phyloP scores from a whole-genome alignment of 2,888 invertebrate species.

The Malthinus flaveolus region DNA sequence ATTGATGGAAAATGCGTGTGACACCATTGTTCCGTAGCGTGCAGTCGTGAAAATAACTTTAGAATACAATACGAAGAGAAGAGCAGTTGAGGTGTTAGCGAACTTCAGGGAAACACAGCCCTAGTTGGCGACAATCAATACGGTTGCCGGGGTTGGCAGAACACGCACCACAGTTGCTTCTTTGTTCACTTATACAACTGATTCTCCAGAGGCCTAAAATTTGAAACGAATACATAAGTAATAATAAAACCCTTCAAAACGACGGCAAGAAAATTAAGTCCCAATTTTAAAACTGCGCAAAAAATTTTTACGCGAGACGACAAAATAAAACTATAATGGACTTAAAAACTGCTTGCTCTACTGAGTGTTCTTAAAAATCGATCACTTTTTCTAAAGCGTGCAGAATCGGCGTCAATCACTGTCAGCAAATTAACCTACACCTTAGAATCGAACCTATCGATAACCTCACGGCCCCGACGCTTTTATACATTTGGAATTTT shows the following conservation, averaged over 20 bases:
- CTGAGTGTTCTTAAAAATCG: constrained; percentile 4
- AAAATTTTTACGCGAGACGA: too few species aligned
- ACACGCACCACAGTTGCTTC: constrained; percentile 37
- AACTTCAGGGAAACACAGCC: constrained; percentile 40
- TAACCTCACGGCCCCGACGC: constrained; percentile 14
- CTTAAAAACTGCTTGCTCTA: constrained; percentile 1
- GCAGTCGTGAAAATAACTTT: constrained; percentile 20
- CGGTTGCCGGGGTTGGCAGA: constrained; percentile 41
- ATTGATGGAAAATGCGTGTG: constrained; percentile 19
- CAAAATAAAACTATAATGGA: neutral
- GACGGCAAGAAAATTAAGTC: too few species aligned
- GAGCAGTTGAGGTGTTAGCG: constrained; percentile 30
- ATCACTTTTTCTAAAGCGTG: constrained; percentile 15
- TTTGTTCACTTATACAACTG: constrained; percentile 24
- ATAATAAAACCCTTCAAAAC: neutral
- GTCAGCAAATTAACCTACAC: constrained; percentile 22
- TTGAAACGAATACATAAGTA: constrained; percentile 10
- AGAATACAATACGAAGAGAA: constrained; percentile 24
- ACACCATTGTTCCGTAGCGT: constrained; percentile 17
- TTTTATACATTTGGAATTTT: constrained; percentile 2
- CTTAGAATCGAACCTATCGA: constrained; percentile 19
- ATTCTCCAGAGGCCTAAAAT: constrained; percentile 21
- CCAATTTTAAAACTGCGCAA: too few species aligned
- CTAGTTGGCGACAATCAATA: constrained; percentile 44
- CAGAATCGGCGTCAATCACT: constrained; percentile 20